Conservation (phyloP, 1,140 invertebrate genomes). For the Ylistrum balloti region DNA sequence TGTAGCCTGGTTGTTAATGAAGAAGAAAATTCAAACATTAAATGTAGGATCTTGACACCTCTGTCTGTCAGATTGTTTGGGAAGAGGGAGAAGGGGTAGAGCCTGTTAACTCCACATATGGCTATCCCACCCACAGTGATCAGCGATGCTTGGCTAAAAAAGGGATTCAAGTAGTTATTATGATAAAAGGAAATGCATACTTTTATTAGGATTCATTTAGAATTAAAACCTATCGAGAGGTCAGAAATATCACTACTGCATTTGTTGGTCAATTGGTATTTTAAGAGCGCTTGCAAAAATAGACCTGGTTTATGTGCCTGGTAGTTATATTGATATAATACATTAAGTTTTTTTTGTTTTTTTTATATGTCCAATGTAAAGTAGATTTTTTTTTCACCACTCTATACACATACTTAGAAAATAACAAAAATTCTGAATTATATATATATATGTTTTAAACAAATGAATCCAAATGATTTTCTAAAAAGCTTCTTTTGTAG, state of each 20-base stretch:
- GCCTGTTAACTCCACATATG: not conserved
- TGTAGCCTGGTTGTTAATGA: not conserved
- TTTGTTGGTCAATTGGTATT: no score
- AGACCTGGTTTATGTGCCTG: no score
- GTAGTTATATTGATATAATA: no score
- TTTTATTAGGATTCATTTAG: not conserved
- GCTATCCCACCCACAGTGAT: not conserved
- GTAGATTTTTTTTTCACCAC: no score
- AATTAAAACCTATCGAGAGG: no score
- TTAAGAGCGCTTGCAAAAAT: no score
- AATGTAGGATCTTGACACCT: slow-evolving; percentile 19
- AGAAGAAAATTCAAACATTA: slow-evolving; percentile 36
- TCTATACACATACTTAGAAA: no score
- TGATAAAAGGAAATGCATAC: no score
- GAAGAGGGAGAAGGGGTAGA: not conserved
- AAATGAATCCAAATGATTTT: not conserved
- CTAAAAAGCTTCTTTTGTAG: slow-evolving; percentile 1
- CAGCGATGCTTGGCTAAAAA: not conserved
- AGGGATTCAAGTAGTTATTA: not conserved
- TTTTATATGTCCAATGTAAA: no score
- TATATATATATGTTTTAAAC: not conserved
- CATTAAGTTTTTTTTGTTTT: no score
- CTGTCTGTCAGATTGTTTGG: not conserved
- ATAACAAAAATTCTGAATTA: no score
- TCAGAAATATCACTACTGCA: no score